Conservation (phyloP, 2,888 invertebrate species). For the Aspidiotus rigidus region DNA sequence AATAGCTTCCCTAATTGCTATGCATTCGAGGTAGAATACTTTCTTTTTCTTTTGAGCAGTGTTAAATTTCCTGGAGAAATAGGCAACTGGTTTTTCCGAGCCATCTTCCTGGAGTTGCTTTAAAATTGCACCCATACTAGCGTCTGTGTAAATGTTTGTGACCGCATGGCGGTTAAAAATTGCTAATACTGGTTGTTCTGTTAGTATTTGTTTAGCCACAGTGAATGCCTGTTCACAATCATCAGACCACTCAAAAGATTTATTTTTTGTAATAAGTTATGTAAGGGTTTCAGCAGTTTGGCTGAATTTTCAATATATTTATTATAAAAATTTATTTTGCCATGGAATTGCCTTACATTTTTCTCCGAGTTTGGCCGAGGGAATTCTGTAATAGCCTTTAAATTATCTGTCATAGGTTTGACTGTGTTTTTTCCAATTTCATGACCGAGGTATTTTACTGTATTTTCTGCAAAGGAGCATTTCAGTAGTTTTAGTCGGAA, state of each 20-base stretch:
- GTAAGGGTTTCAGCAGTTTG: too few species aligned
- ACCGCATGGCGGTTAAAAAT: background rate
- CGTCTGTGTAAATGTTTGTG: background rate
- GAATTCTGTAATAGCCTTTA: background rate
- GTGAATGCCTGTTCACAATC: too few species aligned
- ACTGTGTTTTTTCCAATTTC: background rate
- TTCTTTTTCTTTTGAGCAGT: background rate
- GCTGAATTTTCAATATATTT: background rate
- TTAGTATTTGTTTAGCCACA: too few species aligned
- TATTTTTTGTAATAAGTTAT: too few species aligned
- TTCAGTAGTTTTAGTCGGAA: too few species aligned
- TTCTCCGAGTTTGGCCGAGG: background rate
- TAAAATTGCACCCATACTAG: background rate
- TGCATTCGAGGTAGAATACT: background rate
- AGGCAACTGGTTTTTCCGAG: too few species aligned
- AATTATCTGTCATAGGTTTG: background rate
- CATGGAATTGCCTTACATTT: background rate
- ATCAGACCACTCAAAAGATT: too few species aligned
- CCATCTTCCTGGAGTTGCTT: background rate
- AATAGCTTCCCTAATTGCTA: too few species aligned
- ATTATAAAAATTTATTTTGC: background rate
- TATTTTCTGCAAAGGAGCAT: background rate
- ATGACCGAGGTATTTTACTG: background rate
- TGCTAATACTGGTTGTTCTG: too few species aligned
- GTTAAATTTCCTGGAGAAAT: background rate